Percentiles rank a stretch among this genome's conserved stretches.
Evolutionary conservation across 2,888 invertebrate genomes (phyloP).

Genomic region (Drosophila nigricruria): DNA sequence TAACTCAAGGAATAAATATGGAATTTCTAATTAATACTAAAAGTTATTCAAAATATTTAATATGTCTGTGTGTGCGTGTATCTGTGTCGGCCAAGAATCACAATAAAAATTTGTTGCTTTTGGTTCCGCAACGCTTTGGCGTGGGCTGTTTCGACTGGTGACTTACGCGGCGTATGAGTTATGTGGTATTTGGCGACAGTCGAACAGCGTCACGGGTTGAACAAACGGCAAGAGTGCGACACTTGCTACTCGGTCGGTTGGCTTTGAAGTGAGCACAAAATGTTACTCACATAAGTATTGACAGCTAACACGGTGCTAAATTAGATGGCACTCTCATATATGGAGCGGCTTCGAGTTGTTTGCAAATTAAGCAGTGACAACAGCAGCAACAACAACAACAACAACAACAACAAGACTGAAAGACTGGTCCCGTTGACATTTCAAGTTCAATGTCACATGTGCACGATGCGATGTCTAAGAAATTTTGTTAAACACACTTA

Average conservation of each 20-base stretch:
- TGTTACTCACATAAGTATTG: conserved; percentile 60
- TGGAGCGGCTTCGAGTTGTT: conserved; percentile 40
- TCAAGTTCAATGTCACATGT: conserved; percentile 69
- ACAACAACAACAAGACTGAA: background rate
- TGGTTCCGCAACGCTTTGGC: conserved; percentile 21
- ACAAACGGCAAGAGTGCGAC: conserved; percentile 54
- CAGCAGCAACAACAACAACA: conserved; percentile 8
- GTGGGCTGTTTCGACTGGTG: conserved; percentile 41
- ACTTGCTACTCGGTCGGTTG: conserved; percentile 63
- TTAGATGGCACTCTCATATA: conserved; percentile 61
- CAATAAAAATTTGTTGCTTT: conserved; percentile 7
- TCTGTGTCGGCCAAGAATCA: conserved; percentile 26
- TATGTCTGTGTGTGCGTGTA: background rate
- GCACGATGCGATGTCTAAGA: conserved; percentile 50
- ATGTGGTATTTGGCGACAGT: conserved; percentile 38
- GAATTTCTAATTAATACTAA: background rate
- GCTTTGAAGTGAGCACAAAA: conserved; percentile 66
- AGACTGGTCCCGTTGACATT: conserved; percentile 50
- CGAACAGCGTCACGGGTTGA: conserved; percentile 43
- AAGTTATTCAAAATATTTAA: conserved; percentile 25
- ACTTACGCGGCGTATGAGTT: conserved; percentile 68
- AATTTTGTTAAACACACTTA: conserved; percentile 79
- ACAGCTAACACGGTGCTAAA: conserved; percentile 75
- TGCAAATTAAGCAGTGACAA: conserved; percentile 49
- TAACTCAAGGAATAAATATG: background rate